phyloP scores from a whole-genome alignment of 2,113 vertebrate genomes.

The Otis tarda region DNA sequence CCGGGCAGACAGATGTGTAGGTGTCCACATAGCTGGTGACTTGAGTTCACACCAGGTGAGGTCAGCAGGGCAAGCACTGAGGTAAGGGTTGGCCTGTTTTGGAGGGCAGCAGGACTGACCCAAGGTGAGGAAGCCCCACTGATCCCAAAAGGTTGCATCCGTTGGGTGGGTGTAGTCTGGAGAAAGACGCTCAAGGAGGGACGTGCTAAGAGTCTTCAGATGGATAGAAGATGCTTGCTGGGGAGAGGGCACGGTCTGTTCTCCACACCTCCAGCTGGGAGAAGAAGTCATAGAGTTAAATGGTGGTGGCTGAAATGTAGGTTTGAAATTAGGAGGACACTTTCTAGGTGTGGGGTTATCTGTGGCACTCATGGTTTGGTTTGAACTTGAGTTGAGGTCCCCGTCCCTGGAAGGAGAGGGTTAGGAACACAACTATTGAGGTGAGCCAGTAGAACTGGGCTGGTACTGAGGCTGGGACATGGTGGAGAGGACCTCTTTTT shows the following conservation, averaged over 20 bases:
- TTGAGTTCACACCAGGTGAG: neutral
- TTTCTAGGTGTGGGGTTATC: neutral
- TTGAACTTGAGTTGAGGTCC: neutral
- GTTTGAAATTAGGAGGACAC: neutral
- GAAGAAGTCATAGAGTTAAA: neutral
- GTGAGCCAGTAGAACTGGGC: neutral
- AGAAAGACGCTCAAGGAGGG: neutral
- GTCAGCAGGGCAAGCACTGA: neutral
- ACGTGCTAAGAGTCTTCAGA: neutral
- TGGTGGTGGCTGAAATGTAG: neutral
- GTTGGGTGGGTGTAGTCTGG: neutral
- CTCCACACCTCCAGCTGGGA: neutral
- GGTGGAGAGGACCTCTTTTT: neutral
- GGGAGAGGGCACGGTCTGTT: neutral
- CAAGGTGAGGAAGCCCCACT: neutral
- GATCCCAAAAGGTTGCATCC: neutral
- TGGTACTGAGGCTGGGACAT: neutral
- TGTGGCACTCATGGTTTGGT: neutral
- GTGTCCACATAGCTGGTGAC: neutral
- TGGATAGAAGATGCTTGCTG: neutral
- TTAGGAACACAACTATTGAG: neutral
- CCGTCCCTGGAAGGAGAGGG: accelerated
- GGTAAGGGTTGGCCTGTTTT: neutral
- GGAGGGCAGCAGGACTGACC: neutral
- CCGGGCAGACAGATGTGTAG: neutral